Conservation (phyloP, 2,888 invertebrate species). For the Tillus elongatus region DNA sequence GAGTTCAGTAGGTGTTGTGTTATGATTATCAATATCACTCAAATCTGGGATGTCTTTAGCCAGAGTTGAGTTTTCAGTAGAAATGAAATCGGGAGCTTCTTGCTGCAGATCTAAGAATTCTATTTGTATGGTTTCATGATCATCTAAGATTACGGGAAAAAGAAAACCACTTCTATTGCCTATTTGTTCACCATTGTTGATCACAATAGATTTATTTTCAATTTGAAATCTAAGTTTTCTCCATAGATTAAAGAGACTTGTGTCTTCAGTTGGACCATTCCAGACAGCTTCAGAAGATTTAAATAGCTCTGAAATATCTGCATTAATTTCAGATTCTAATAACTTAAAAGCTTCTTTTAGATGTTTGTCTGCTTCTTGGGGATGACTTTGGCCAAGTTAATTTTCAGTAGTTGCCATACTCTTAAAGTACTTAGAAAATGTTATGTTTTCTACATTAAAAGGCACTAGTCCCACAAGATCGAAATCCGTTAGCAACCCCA, state of each 20-base stretch:
- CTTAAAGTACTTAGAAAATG: slow-evolving; percentile 6
- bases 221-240: not conserved
- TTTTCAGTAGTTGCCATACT: not conserved
- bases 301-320: not conserved
- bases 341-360: not conserved
- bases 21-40: too few relatives aligned
- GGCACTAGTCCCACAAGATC: slow-evolving; percentile 6
- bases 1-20: too few relatives aligned
- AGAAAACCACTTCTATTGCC: not conserved
- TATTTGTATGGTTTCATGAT: too few relatives aligned
- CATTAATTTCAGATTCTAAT: slow-evolving; percentile 1
- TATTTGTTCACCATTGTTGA: not conserved
- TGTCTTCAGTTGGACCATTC: slow-evolving; percentile 10
- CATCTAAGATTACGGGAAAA: too few relatives aligned
- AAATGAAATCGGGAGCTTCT: too few relatives aligned
- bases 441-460: slow-evolving; percentile 8
- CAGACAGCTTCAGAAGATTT: not conserved
- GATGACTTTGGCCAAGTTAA: not conserved
- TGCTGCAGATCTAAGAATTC: too few relatives aligned
- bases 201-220: not conserved
- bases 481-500: slow-evolving; percentile 7
- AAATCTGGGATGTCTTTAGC: too few relatives aligned
- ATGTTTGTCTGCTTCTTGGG: not conserved
- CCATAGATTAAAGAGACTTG: not conserved
- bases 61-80: too few relatives aligned